phyloP scores from a whole-genome alignment of 2,888 invertebrate species.

The Electrophaes corylata region DNA sequence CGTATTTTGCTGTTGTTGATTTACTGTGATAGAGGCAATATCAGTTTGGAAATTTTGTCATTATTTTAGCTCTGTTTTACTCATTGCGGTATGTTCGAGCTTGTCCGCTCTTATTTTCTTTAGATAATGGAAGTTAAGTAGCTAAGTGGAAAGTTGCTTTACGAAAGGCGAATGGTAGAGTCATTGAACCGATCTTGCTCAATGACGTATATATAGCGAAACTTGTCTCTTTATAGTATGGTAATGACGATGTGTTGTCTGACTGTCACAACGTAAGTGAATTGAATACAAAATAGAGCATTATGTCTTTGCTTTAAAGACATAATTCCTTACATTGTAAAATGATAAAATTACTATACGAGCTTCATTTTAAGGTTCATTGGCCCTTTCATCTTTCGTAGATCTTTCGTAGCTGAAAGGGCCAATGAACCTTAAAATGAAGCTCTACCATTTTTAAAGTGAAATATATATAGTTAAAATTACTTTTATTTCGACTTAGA shows the following conservation, averaged over 20 bases:
- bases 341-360: too few relatives aligned
- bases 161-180: background rate
- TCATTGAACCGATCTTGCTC: slow-evolving; percentile 1
- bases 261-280: background rate
- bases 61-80: background rate
- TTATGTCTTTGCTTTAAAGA: background rate
- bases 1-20: slow-evolving; percentile 22
- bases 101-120: background rate
- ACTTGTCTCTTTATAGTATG: background rate
- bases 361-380: too few relatives aligned
- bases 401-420: too few relatives aligned
- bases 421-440: too few relatives aligned
- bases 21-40: slow-evolving; percentile 13
- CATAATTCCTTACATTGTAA: background rate
- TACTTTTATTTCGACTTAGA: too few relatives aligned
- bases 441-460: too few relatives aligned
- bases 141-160: slow-evolving; percentile 1
- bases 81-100: background rate
- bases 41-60: slow-evolving; percentile 3
- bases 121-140: background rate
- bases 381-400: too few relatives aligned
- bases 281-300: background rate
- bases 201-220: background rate
- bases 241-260: background rate
- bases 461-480: too few relatives aligned